Evolutionary conservation across 2,797 vertebrate species (phyloP).

Genomic region (Acipenser ruthenus): DNA sequence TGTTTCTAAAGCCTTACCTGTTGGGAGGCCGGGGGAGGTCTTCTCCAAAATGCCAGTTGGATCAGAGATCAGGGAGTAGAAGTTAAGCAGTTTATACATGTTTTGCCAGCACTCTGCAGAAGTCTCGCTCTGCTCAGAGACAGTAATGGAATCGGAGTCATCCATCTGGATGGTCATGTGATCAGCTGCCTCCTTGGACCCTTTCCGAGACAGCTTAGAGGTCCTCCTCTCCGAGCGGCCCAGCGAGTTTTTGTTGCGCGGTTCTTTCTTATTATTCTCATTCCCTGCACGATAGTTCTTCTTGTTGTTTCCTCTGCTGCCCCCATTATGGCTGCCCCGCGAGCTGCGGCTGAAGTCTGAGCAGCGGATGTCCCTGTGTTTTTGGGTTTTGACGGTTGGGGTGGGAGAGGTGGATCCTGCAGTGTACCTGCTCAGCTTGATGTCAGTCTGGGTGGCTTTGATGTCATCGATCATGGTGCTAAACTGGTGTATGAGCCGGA

Average conservation of each 20-base stretch:
- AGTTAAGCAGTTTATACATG: constrained; percentile 98
- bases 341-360: constrained; percentile 95
- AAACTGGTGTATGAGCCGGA: constrained; percentile 96
- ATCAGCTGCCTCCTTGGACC: constrained; percentile 92
- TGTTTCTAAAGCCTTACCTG: constrained; percentile 42
- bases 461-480: constrained; percentile 98
- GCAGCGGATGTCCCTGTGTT: constrained; percentile 83
- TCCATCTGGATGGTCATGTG: constrained; percentile 96
- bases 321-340: constrained; percentile 84
- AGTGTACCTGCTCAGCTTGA: constrained; percentile 94
- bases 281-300: constrained; percentile 69
- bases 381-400: constrained; percentile 87
- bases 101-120: constrained; percentile 98
- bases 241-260: constrained; percentile 76
- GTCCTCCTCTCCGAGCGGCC: constrained; percentile 87
- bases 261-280: constrained; percentile 70
- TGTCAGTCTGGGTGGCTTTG: constrained; percentile 96
- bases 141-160: constrained; percentile 95
- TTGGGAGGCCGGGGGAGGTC: constrained; percentile 56
- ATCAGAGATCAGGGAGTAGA: constrained; percentile 97
- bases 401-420: constrained; percentile 92
- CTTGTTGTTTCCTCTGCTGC: constrained; percentile 65
- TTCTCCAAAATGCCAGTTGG: constrained; percentile 94
- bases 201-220: constrained; percentile 89
- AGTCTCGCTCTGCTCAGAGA: constrained; percentile 95